Evolutionary conservation across 2,797 vertebrate genomes (phyloP), one percentile per base, ranked within the genome.

Genomic region (Malurus splendens): DNA sequence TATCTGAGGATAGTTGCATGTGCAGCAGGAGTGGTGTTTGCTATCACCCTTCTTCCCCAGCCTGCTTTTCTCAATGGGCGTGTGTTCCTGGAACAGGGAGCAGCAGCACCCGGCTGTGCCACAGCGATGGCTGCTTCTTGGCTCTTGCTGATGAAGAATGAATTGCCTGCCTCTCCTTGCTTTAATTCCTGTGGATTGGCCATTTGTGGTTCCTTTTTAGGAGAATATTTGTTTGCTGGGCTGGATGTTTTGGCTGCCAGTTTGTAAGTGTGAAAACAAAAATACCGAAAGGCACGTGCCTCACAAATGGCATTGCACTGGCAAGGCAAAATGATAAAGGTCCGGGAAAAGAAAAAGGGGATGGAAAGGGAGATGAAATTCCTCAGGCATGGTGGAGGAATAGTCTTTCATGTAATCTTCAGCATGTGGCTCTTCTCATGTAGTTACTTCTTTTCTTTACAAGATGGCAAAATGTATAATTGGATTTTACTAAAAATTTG

Each of bases 1-100:
- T 20, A 22, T 6, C 30, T 6, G 0, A 25, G 9, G 24, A 2
- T 7, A 3, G 44, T 2, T 60, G 33, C 0, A 1, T 8, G 38
- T n/a, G 14, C 32, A 36, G 59, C 70, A 47, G 30, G 51, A 57
- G 41, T 3, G 27, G 7, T 1, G 2, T 78, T 74, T 41, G 56
- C n/a, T 66, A 0, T 55, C 18, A 4, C 22, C 38, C 15, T 45
- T 48, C 77, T 41, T 65, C 27, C 32, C 44, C 47, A 59, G 36
- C 50, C 61, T 84, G 65, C 47, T 86, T 18, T 50, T 76, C 78
- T 36, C 2, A 1, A 14, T 65, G 12, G 52, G 13, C 56, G 28
- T 14, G 32, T 45, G 44, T 68, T 38, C 36, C 27, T 32, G 14
- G 8, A 45, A 1, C 36, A 30, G 55, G 50, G 27, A 65, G 16